Conservation (phyloP, 30 jellyfish, hydroid and myxozoan species). For the Sanderia malayensis region DNA sequence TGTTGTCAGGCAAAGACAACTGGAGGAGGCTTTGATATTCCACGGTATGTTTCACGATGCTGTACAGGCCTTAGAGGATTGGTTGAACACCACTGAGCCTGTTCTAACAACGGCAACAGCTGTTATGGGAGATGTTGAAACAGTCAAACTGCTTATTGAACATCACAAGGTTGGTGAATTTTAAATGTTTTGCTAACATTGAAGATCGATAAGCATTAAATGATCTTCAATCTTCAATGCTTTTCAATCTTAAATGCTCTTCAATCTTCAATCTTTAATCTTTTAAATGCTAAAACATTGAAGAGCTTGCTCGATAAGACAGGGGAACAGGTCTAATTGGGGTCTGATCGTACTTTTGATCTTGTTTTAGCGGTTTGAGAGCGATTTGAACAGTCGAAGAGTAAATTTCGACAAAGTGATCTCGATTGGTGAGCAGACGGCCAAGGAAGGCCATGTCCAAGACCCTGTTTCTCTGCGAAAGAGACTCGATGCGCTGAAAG, state of each 20-base stretch:
- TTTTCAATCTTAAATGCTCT: too few species aligned
- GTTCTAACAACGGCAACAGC: constrained; percentile 84
- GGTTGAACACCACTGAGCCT: constrained; percentile 86
- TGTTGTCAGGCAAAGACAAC: constrained; percentile 87
- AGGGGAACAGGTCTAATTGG: too few species aligned
- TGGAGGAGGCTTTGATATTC: constrained; percentile 93
- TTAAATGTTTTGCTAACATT: neutral
- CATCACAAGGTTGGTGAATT: constrained; percentile 62
- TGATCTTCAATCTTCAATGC: too few species aligned
- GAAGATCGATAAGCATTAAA: too few species aligned
- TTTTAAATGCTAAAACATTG: too few species aligned
- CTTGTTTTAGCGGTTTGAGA: constrained; percentile 70
- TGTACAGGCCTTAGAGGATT: constrained; percentile 81
- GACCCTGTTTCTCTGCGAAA: constrained; percentile 65
- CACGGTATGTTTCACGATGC: constrained; percentile 99
- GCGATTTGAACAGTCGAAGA: constrained; percentile 69
- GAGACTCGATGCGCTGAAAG: constrained; percentile 68
- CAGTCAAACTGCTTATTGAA: constrained; percentile 87
- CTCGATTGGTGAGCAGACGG: constrained; percentile 84
- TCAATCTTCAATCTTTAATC: too few species aligned
- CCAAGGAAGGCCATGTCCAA: constrained; percentile 81
- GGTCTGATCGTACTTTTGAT: too few species aligned
- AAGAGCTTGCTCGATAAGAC: too few species aligned
- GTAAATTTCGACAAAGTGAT: constrained; percentile 76
- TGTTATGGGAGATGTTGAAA: constrained; percentile 97